phyloP scores from a whole-genome alignment of 1,140 invertebrate genomes.

The Sweltsa coloradensis region DNA sequence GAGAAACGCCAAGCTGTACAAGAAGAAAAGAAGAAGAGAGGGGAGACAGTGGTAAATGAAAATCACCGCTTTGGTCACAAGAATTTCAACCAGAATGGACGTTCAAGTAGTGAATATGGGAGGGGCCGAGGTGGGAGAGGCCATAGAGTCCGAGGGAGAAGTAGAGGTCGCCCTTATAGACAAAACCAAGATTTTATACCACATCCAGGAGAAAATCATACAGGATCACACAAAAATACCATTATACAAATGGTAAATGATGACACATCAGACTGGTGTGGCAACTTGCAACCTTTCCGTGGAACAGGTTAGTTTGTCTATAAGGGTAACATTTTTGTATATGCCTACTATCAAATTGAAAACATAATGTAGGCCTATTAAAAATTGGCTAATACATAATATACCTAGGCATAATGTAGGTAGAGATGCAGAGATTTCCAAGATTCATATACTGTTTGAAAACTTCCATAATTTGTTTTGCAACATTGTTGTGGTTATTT shows the following conservation, averaged over 20 bases:
- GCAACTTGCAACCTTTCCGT: neutral
- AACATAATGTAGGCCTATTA: no score
- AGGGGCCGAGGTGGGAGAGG: neutral
- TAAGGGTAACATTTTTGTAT: no score
- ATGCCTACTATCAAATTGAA: no score
- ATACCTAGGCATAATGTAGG: no score
- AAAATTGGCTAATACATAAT: no score
- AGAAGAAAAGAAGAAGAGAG: constrained; percentile 26
- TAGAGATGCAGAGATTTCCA: no score
- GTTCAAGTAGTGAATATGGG: neutral
- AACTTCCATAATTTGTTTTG: no score
- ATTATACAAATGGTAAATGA: no score
- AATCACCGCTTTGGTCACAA: constrained; percentile 20
- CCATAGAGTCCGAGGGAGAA: neutral
- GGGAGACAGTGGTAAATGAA: constrained; percentile 23
- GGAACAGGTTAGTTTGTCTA: neutral
- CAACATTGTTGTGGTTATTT: no score
- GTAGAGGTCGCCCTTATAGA: neutral
- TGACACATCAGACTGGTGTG: neutral
- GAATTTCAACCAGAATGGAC: constrained; percentile 10
- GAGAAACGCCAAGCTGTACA: constrained; percentile 23
- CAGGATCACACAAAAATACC: neutral
- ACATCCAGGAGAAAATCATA: neutral
- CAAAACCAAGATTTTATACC: neutral
- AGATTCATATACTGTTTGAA: no score